phyloP scores from a whole-genome alignment of 2,888 invertebrate genomes.

The Xestia ashworthii region DNA sequence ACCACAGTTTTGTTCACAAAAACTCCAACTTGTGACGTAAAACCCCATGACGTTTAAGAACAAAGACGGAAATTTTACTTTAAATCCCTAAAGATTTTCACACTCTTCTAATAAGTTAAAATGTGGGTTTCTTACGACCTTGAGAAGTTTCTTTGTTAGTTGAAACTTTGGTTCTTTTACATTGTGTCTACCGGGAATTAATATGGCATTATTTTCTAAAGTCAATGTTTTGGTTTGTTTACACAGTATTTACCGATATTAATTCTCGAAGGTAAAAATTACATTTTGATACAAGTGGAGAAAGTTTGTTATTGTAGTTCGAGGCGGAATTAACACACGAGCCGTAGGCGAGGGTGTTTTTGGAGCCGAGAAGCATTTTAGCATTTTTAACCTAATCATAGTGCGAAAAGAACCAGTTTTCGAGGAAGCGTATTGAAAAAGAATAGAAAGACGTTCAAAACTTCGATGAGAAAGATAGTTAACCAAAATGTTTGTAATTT shows the following conservation, averaged over 20 bases:
- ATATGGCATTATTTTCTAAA: not conserved
- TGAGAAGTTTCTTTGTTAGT: constrained; percentile 25
- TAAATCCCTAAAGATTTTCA: not conserved
- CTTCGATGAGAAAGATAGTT: too few species aligned
- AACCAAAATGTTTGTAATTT: too few species aligned
- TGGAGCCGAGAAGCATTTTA: too few species aligned
- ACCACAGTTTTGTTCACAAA: not conserved
- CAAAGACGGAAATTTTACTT: constrained; percentile 10
- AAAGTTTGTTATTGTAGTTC: too few species aligned
- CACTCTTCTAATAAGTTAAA: constrained; percentile 8
- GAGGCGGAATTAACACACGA: too few species aligned
- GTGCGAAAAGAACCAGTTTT: too few species aligned
- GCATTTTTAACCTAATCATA: too few species aligned
- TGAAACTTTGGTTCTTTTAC: not conserved
- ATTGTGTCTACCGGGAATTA: not conserved
- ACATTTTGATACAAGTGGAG: too few species aligned
- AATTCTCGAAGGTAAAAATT: not conserved
- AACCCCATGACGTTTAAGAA: not conserved
- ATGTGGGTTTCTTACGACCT: not conserved
- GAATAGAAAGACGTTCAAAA: too few species aligned
- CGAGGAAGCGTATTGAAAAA: too few species aligned
- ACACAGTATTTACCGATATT: not conserved
- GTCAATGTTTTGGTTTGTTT: not conserved
- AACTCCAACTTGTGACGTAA: not conserved
- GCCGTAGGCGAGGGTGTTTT: too few species aligned